Percentiles rank a stretch among this genome's conserved stretches.
These are phyloP conservation scores for Julus scandinavius DNA, from an alignment of 2,888 invertebrate genomes.

Conservation along the genomic window DNA sequence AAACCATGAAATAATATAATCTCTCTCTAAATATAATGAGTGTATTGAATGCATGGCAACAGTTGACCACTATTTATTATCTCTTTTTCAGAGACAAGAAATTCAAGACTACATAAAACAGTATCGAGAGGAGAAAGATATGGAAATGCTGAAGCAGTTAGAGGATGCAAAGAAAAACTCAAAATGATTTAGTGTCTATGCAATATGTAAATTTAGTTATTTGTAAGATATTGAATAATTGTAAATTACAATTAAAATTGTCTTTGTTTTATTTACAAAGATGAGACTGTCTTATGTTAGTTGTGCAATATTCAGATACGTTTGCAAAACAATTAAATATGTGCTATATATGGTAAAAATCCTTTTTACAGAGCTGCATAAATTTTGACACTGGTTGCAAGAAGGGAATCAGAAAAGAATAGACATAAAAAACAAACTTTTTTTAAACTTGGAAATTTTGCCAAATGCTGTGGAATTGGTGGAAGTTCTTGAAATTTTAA, in stretches of 20 bases:
- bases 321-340: too few species aligned
- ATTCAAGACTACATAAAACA: conserved; percentile 39
- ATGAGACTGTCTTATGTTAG: background rate
- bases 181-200: background rate
- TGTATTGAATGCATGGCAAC: background rate
- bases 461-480: too few species aligned
- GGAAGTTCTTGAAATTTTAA: too few species aligned
- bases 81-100: conserved; percentile 36
- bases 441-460: too few species aligned
- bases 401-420: too few species aligned
- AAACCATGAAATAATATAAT: too few species aligned
- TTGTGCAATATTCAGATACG: too few species aligned
- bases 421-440: too few species aligned
- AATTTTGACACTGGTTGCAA: too few species aligned
- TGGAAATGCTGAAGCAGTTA: conserved; percentile 45
- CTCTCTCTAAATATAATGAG: too few species aligned
- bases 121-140: conserved; percentile 37
- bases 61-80: background rate
- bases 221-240: background rate
- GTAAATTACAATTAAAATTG: background rate
- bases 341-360: too few species aligned
- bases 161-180: conserved; percentile 46
- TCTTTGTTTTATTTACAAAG: background rate
- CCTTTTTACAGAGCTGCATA: too few species aligned
- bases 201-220: background rate